phyloP scores from a whole-genome alignment of 2,888 invertebrate genomes.

The Eupithecia pulchellata region DNA sequence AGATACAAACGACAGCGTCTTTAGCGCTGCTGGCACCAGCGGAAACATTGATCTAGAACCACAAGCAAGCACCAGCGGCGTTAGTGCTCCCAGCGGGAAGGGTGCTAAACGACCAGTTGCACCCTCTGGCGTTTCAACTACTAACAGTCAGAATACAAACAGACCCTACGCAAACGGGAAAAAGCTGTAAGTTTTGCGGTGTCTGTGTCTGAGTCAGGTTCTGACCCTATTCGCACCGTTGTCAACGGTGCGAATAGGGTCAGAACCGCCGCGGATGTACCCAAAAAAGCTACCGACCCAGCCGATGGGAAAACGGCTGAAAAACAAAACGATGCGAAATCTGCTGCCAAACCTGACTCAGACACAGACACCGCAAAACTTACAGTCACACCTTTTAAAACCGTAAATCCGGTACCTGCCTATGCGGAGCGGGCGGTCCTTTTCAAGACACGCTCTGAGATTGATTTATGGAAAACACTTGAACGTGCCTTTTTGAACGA shows the following conservation, averaged over 20 bases:
- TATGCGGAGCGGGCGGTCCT: neutral
- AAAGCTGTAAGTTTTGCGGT: slow-evolving; percentile 9
- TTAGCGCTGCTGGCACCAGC: neutral
- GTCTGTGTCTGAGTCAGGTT: too few species aligned
- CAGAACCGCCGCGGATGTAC: neutral
- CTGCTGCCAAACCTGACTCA: too few species aligned
- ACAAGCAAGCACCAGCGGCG: neutral
- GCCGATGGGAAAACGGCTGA: neutral
- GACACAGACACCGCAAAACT: neutral
- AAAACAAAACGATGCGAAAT: too few species aligned
- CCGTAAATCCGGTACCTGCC: neutral
- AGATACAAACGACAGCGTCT: neutral
- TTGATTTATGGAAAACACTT: neutral
- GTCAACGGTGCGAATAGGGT: neutral
- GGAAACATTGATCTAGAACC: too few species aligned
- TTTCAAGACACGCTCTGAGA: neutral
- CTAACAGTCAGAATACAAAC: slow-evolving; percentile 44
- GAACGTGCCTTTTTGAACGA: accelerated
- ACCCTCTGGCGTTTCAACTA: neutral
- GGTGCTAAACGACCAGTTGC: too few species aligned
- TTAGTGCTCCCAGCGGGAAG: too few species aligned
- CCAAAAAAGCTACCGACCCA: neutral
- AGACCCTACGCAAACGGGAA: slow-evolving; percentile 44
- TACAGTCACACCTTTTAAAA: neutral
- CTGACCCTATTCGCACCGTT: too few species aligned